A percentile compares a stretch with the other conserved stretches of the same genome.
phyloP scores from a whole-genome alignment of 2,888 invertebrate genomes.

The Xanthorhoe designata region DNA sequence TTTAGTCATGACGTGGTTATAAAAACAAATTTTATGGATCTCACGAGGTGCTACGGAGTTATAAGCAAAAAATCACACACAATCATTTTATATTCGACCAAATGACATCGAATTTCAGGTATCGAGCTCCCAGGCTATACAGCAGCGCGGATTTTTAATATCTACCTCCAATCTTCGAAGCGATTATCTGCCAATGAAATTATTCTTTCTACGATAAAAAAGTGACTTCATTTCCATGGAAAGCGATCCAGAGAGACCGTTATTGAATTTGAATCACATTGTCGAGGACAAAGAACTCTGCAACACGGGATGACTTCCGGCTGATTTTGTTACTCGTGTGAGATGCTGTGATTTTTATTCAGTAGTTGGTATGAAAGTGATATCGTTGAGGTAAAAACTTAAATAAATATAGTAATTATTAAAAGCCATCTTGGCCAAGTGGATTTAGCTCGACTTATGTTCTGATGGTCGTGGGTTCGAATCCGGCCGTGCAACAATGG shows the following conservation, averaged over 20 bases:
- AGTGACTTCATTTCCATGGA: slow-evolving; percentile 73
- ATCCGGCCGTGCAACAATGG: too few species aligned
- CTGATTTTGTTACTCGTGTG: slow-evolving; percentile 36
- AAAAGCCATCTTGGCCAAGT: too few species aligned
- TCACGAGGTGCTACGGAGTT: too few species aligned
- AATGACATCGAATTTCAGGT: slow-evolving; percentile 2
- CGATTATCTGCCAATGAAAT: slow-evolving; percentile 63
- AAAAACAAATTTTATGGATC: too few species aligned
- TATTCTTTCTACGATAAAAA: slow-evolving; percentile 61
- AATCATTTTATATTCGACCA: not conserved
- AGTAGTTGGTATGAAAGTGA: not conserved
- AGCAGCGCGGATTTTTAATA: slow-evolving; percentile 58
- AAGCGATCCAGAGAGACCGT: slow-evolving; percentile 68
- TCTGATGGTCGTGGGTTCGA: too few species aligned
- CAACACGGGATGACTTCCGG: slow-evolving; percentile 45
- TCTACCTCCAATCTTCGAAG: slow-evolving; percentile 57
- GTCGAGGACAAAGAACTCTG: slow-evolving; percentile 60
- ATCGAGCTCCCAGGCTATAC: slow-evolving; percentile 16
- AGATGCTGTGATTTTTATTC: slow-evolving; percentile 2
- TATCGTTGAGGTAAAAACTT: not conserved
- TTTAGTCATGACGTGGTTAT: too few species aligned
- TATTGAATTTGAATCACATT: slow-evolving; percentile 79
- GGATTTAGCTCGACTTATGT: too few species aligned
- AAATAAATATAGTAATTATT: not conserved
- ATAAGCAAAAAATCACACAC: too few species aligned